A percentile compares a stretch with the other conserved stretches of the same genome.
Evolutionary conservation across 2,888 invertebrate species (phyloP).

Genomic region (Meganola albula): DNA sequence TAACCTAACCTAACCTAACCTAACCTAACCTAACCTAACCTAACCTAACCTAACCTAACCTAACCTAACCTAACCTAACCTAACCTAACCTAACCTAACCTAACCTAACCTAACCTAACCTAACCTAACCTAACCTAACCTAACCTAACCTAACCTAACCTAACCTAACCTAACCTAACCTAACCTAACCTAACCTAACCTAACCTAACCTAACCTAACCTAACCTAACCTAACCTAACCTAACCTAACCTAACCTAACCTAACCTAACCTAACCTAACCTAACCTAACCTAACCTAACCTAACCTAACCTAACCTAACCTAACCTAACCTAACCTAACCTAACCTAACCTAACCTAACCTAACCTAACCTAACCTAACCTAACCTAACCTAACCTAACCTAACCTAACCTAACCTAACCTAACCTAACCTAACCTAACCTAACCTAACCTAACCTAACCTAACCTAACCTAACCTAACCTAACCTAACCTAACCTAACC

Average conservation of each 20-base stretch:
- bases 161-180: background rate
- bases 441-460: slow-evolving; percentile 3
- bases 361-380: background rate
- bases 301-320: background rate
- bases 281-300: background rate
- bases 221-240: background rate
- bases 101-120: background rate
- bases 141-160: background rate
- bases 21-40: background rate
- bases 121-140: background rate
- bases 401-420: background rate
- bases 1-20: background rate
- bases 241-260: background rate
- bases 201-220: background rate
- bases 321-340: background rate
- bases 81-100: background rate
- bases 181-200: background rate
- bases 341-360: background rate
- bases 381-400: background rate
- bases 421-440: background rate
- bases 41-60: background rate
- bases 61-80: background rate
- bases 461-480: slow-evolving; percentile 10
- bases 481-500: slow-evolving; percentile 6
- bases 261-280: background rate